Conservation (phyloP, 1,140 invertebrate species). For the Cyphomyrmex costatus region DNA sequence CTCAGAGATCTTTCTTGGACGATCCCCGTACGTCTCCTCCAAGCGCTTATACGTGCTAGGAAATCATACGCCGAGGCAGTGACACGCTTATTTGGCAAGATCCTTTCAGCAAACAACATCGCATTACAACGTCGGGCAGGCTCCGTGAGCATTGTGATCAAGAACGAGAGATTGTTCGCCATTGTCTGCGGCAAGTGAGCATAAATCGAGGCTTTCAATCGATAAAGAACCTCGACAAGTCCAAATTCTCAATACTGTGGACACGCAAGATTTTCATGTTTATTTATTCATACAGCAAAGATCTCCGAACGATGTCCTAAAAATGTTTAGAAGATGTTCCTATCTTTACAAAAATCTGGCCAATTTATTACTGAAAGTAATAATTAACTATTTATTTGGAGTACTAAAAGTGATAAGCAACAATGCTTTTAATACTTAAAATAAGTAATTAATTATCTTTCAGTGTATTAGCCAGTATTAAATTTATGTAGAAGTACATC, state of each 20-base stretch:
- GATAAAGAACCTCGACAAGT: background rate
- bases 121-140: conserved; percentile 65
- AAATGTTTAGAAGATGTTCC: too few relatives aligned
- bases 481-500: too few relatives aligned
- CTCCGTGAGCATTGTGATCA: conserved; percentile 72
- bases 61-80: conserved; percentile 71
- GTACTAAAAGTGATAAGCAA: too few relatives aligned
- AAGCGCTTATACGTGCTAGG: background rate
- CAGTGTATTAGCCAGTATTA: too few relatives aligned
- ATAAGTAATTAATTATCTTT: too few relatives aligned
- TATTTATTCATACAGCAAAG: too few relatives aligned
- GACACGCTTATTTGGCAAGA: conserved; percentile 74
- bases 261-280: background rate
- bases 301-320: too few relatives aligned
- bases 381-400: too few relatives aligned
- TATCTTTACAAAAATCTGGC: too few relatives aligned
- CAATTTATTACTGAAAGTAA: too few relatives aligned
- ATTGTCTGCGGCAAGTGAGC: background rate
- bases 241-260: background rate
- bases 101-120: conserved; percentile 61
- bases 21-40: background rate
- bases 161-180: conserved; percentile 58
- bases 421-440: too few relatives aligned
- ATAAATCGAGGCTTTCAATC: background rate
- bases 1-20: background rate